These are phyloP conservation scores for Gandaritis pyraliata DNA, from an alignment of 2,888 invertebrate genomes.

Conservation along the genomic window DNA sequence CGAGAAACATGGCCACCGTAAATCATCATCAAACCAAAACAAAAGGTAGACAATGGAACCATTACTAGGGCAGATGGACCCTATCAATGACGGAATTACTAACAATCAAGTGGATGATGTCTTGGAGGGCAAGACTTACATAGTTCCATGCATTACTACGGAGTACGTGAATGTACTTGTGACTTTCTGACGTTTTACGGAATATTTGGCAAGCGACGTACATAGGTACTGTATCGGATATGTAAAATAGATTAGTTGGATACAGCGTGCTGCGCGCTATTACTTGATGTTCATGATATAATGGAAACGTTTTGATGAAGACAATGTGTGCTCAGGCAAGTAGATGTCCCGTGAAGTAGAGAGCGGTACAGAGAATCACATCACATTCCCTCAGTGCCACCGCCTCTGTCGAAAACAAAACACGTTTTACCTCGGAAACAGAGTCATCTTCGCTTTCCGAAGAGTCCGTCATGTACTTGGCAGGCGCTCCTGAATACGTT, in stretches of 20 bases:
- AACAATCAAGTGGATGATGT: slow-evolving; percentile 74
- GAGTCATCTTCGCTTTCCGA: slow-evolving; percentile 98
- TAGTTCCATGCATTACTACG: slow-evolving; percentile 81
- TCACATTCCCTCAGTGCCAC: slow-evolving; percentile 82
- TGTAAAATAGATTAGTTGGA: slow-evolving; percentile 68
- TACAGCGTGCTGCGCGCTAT: slow-evolving; percentile 66
- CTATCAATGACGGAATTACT: slow-evolving; percentile 63
- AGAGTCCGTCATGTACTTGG: slow-evolving; percentile 96
- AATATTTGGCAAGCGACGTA: slow-evolving; percentile 83
- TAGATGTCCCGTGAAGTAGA: slow-evolving; percentile 88
- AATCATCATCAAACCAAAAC: slow-evolving; percentile 72
- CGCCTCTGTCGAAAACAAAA: slow-evolving; percentile 83
- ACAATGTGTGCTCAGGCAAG: slow-evolving; percentile 71
- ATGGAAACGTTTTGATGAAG: slow-evolving; percentile 60
- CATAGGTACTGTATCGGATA: slow-evolving; percentile 76
- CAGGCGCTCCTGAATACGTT: slow-evolving; percentile 92
- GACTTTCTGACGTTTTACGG: slow-evolving; percentile 85
- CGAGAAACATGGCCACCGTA: slow-evolving; percentile 81
- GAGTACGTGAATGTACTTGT: slow-evolving; percentile 80
- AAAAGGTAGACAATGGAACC: slow-evolving; percentile 75
- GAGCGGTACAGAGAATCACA: slow-evolving; percentile 84
- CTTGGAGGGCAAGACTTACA: slow-evolving; percentile 75
- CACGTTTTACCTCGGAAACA: slow-evolving; percentile 95
- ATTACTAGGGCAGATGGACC: slow-evolving; percentile 63
- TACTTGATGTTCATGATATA: slow-evolving; percentile 55